These are phyloP conservation scores for Orthonyx spaldingii DNA, from an alignment of 2,113 vertebrate species.

Conservation along the genomic window DNA sequence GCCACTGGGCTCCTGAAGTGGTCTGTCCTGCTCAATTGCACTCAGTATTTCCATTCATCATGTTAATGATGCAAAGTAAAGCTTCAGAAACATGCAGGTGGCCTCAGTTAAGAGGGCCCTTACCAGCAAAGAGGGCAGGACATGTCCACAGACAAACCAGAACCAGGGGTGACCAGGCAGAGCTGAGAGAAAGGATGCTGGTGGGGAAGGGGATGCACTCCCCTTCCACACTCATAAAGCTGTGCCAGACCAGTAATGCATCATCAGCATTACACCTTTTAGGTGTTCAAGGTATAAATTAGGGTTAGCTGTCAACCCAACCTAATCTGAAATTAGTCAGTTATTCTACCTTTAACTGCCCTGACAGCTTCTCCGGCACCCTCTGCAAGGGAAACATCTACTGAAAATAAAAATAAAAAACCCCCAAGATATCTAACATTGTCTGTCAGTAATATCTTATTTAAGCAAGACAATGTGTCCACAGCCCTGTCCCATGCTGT, in stretches of 20 bases:
- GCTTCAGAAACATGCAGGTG: background rate
- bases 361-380: background rate
- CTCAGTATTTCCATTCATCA: background rate
- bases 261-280: background rate
- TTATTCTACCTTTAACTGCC: background rate
- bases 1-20: background rate
- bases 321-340: background rate
- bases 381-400: background rate
- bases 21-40: background rate
- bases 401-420: background rate
- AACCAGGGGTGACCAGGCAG: background rate
- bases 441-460: background rate
- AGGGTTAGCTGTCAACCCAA: background rate
- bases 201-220: background rate
- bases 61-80: background rate
- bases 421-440: background rate
- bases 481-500: background rate
- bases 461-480: background rate
- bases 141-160: background rate
- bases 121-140: background rate
- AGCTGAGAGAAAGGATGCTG: fast-evolving
- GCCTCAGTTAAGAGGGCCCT: background rate
- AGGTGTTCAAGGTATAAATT: background rate
- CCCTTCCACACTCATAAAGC: no score
- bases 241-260: background rate